Evolutionary conservation across 2,888 invertebrate genomes (phyloP), one percentile per base, ranked within the genome.

Genomic region (Chalcis sispes): DNA sequence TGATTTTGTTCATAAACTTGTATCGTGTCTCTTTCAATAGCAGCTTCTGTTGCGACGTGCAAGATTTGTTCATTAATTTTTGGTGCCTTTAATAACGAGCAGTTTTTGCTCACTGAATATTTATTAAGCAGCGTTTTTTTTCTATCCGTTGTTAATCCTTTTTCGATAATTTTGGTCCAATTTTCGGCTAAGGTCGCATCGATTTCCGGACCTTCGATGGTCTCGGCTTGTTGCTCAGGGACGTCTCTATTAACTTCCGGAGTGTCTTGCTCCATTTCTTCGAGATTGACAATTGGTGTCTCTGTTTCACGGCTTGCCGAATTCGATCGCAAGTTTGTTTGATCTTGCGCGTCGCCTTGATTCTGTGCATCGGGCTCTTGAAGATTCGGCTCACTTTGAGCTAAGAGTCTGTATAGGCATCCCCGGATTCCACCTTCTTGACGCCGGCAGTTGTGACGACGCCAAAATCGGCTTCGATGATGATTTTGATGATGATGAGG

Each of bases 61-160:
- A 64, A 48, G 10, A 79, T 32, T 50, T 79, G 75, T n/a, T 52
- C 23, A 27, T 80, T 78, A 7, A 78, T 23, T 4, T 36, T 48
- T 2, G 75, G 78, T 2, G 58, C 78, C 27, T 48, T 62, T 15
- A 75, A 23, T 2, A 46, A 25, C 0, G 15, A 4, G 27, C 72
- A 77, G 10, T 75, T 78, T 3, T 32, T 15, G 20, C 54, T 48
- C 0, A 69, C 20, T 20, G 72, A 72, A 18, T 80, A 78, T 46
- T 79, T 80, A 4, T 62, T 64, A n/a, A 64, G 27, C 15, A 79
- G 52, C 1, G 36, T 15, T 8, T 48, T 27, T 13, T 54, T 72
- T 0, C 0, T 27, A 2, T 77, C 78, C 0, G 50, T 61, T 0
- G 65, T n/a, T 8, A 78, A n/a, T 23, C 79, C 80, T n/a, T 73